Conservation (phyloP, 1,140 invertebrate genomes). For the Trichomalopsis sarcophagae region DNA sequence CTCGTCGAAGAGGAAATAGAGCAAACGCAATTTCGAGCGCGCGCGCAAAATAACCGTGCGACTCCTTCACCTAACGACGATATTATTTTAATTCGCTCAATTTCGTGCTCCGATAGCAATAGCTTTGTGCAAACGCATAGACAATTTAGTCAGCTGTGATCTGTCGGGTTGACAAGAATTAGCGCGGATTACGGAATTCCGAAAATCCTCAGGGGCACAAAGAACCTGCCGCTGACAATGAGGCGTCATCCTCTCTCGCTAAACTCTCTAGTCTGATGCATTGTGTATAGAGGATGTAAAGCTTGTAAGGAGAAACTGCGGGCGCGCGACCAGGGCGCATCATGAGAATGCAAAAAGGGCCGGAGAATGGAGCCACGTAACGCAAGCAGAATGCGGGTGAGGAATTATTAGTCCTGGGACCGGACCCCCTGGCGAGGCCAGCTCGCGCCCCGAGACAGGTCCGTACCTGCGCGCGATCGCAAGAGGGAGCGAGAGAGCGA, state of each 20-base stretch:
- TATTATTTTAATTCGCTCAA: too few relatives aligned
- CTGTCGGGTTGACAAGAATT: too few relatives aligned
- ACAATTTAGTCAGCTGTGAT: too few relatives aligned
- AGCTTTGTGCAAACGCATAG: too few relatives aligned
- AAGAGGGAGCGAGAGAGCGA: constrained; percentile 45
- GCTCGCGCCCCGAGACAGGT: constrained; percentile 58
- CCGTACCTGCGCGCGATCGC: constrained; percentile 47
- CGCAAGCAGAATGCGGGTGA: constrained; percentile 60
- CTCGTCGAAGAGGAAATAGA: too few relatives aligned
- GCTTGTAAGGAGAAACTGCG: background rate
- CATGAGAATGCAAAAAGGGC: background rate
- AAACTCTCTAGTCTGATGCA: too few relatives aligned
- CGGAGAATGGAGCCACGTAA: constrained; percentile 59
- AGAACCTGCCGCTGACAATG: background rate
- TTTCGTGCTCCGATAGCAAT: too few relatives aligned
- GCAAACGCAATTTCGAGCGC: too few relatives aligned
- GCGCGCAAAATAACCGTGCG: too few relatives aligned
- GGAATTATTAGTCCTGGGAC: constrained; percentile 67
- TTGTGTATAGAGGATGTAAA: background rate
- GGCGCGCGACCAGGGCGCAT: background rate
- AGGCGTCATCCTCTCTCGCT: constrained; percentile 8
- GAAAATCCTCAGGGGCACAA: background rate
- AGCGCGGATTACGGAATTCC: too few relatives aligned
- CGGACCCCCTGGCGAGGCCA: constrained; percentile 66
- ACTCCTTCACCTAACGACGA: too few relatives aligned